Evolutionary conservation across 2,888 invertebrate species (phyloP).

Genomic region (Xanthorhoe spadicearia): DNA sequence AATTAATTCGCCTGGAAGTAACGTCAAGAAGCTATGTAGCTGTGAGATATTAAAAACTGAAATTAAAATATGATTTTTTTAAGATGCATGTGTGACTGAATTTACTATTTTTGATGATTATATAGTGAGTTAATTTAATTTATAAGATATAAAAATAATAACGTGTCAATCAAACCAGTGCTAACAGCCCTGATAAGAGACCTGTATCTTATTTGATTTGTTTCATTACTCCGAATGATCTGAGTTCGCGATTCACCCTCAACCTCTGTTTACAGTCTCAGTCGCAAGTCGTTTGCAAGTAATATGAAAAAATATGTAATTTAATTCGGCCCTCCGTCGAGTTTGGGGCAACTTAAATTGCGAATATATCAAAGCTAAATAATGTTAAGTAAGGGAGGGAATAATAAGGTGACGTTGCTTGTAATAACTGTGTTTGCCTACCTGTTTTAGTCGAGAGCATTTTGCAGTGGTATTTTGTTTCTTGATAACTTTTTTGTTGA

Average conservation of each 20-base stretch:
- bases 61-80: no score
- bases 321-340: slow-evolving; percentile 74
- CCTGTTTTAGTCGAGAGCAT: slow-evolving; percentile 24
- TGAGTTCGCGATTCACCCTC: slow-evolving; percentile 27
- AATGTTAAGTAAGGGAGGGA: slow-evolving; percentile 70
- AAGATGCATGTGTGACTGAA: no score
- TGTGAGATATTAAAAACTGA: no score
- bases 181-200: not conserved
- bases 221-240: slow-evolving; percentile 24
- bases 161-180: not conserved
- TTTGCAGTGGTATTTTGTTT: slow-evolving; percentile 14
- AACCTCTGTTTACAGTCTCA: slow-evolving; percentile 60
- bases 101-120: no score
- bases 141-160: not conserved
- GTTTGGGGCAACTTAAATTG: slow-evolving; percentile 81
- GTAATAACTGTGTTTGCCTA: slow-evolving; percentile 32
- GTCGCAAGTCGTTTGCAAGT: slow-evolving; percentile 63
- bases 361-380: slow-evolving; percentile 82
- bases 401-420: slow-evolving; percentile 72
- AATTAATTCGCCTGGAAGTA: no score
- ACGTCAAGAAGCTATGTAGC: no score
- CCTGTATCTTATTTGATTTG: slow-evolving; percentile 26
- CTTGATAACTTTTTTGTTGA: not conserved
- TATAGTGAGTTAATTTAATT: no score
- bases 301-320: slow-evolving; percentile 72